Base-by-base conservation (phyloP, 1,140 invertebrate species). In the Zaprionus lachaisei region DNA sequence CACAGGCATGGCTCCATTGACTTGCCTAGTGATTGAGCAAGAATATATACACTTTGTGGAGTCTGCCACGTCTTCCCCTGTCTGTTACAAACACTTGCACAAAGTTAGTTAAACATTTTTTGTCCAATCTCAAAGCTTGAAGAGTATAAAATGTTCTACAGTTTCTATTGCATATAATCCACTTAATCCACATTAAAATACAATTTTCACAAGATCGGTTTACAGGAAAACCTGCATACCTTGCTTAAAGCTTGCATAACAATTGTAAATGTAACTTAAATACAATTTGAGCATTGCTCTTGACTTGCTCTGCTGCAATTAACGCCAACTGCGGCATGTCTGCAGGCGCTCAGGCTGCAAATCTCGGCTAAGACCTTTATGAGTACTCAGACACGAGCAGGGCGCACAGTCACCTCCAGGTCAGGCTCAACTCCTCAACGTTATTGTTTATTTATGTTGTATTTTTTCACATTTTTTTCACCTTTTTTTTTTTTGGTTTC, bases 401-500 rank as follows among this genome's bases (percentile, higher is more conserved):
- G 20, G n/a, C 17, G 54, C 49, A 5, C 72, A 72, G 34, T 28
- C 38, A 41, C 15, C 67, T 62, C 44, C 37, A 69, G 56, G 38
- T 72, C 64, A 72, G 51, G n/a, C 24, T 71, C 41, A 70, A 79
- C 70, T 68, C 41, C 70, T 68, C 49, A 47, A 79, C 67, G 70
- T 83, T 83, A 83, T 83, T 80, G 83, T 87, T 87, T 87, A 83
- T 89, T 89, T 75, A 89, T 72, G 55, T 65, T 65, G 64, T 72
- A 51, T 47, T 71, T 63, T 57, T 55, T 31, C 37, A 34, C 57
- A 31, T 68, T 24, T 61, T 61, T 38, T 66, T 37, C 31, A 14
- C 26, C 14, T 38, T 55, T 63, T 70, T 69, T 67, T 22, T 26
- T 26, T 60, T 60, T 76, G 58, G 34, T 51, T 22, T 38, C 54